Evolutionary conservation across 2,888 invertebrate species (phyloP), one percentile per base, ranked within the genome.

Genomic region (Lasioglossum oenotherae): DNA sequence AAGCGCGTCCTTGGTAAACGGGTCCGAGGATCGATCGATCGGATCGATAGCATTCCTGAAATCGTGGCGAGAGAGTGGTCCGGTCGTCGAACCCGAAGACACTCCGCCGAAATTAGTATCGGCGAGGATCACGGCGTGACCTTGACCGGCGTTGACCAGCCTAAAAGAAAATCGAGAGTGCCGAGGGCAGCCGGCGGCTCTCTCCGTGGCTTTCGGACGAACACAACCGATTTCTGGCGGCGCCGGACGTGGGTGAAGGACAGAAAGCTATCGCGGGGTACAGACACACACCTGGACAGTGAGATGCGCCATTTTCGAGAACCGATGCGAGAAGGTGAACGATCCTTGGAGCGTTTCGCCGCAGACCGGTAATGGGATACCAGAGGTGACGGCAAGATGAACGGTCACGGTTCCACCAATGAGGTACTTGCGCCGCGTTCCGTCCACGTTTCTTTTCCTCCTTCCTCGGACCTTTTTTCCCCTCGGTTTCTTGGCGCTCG

Each of bases 351-450:
- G 87, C 86, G 88, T 90, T 91, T 90, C 89, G 88, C 90, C 90
- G 89, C 90, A 89, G 88, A 90, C 89, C 92, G 92, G 94, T 93
- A 93, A 94, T 94, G 94, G 92, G 92, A 92, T 92, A 92, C 91
- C 92, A 91, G 92, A 93, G 93, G 93, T 94, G 92, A 94, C 93
- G 93, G 89, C 93, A 93, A 93, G 93, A 94, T 94, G 94, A 94
- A 94, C 93, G 93, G 93, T 92, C 94, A 94, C 93, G 92, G 92
- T 89, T 93, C 92, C 91, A 90, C 92, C 91, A 93, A 87, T 91
- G 94, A 94, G 94, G 94, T 94, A 94, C 88, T 90, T 91, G 86
- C 87, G 74, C 80, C 82, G 74, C 87, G 85, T 86, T 83, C 86
- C 88, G 74, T 87, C 69, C 82, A 78, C 84, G 71, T 87, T 87